A percentile compares a stretch with the other conserved stretches of the same genome.
Evolutionary conservation across 2,888 invertebrate species (phyloP).

Genomic region (Diabrotica balteata): DNA sequence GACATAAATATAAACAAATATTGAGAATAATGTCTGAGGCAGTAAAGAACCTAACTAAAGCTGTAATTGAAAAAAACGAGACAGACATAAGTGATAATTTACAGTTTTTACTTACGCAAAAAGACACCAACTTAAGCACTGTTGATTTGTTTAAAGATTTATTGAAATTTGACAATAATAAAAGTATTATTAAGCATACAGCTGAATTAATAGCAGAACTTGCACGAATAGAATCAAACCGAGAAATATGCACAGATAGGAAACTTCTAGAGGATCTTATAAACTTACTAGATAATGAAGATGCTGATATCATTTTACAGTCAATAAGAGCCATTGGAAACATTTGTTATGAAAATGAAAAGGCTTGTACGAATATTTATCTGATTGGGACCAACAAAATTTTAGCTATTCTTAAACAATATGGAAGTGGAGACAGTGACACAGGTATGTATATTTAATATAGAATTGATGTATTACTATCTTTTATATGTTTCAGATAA

Average conservation of each 20-base stretch:
- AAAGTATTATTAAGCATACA: constrained; percentile 65
- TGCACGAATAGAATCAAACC: constrained; percentile 78
- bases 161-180: constrained; percentile 60
- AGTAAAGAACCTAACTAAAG: constrained; percentile 27
- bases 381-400: constrained; percentile 52
- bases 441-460: neutral
- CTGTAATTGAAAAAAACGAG: constrained; percentile 48
- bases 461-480: neutral
- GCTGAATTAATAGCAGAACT: constrained; percentile 82
- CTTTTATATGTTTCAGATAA: constrained; percentile 28
- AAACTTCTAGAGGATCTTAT: constrained; percentile 68
- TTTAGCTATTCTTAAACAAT: constrained; percentile 47
- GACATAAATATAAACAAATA: neutral
- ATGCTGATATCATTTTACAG: constrained; percentile 69
- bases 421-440: constrained; percentile 22
- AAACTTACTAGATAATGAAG: constrained; percentile 64
- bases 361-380: constrained; percentile 64
- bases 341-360: constrained; percentile 87
- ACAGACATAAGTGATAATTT: constrained; percentile 62
- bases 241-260: constrained; percentile 72
- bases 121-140: constrained; percentile 62
- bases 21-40: constrained; percentile 12
- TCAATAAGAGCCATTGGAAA: constrained; percentile 86
- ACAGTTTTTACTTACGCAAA: constrained; percentile 60
- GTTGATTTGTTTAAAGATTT: constrained; percentile 61